These are phyloP conservation scores for Latrodectus hesperus DNA, from an alignment of 2,888 invertebrate genomes.

Conservation along the genomic window DNA sequence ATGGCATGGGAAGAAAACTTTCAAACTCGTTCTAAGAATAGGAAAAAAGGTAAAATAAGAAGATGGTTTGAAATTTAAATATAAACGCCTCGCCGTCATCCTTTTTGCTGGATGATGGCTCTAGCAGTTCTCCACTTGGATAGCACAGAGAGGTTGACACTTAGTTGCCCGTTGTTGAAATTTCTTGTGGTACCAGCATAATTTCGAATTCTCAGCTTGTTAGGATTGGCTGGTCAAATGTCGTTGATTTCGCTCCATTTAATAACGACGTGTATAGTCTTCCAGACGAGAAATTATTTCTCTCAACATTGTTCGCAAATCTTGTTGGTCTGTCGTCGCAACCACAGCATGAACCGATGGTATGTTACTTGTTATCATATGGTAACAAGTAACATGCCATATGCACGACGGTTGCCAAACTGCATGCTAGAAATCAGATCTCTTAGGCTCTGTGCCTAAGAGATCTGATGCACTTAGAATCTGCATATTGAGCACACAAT, in stretches of 20 bases:
- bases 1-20: no score
- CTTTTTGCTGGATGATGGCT: neutral
- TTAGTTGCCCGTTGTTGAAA: neutral
- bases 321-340: neutral
- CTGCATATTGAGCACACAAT: neutral
- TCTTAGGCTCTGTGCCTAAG: no score
- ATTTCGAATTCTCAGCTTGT: neutral
- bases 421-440: no score
- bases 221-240: neutral
- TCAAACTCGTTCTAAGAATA: no score
- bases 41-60: neutral
- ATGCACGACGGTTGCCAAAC: neutral
- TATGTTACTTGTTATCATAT: neutral
- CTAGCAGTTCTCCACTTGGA: neutral
- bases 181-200: neutral
- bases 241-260: neutral
- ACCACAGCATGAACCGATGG: neutral
- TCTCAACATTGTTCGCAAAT: neutral
- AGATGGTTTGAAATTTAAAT: neutral
- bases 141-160: neutral
- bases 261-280: neutral
- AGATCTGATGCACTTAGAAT: neutral
- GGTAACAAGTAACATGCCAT: neutral
- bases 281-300: neutral
- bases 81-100: neutral